phyloP scores from a whole-genome alignment of 2,888 invertebrate genomes.

The Andrena marginata region DNA sequence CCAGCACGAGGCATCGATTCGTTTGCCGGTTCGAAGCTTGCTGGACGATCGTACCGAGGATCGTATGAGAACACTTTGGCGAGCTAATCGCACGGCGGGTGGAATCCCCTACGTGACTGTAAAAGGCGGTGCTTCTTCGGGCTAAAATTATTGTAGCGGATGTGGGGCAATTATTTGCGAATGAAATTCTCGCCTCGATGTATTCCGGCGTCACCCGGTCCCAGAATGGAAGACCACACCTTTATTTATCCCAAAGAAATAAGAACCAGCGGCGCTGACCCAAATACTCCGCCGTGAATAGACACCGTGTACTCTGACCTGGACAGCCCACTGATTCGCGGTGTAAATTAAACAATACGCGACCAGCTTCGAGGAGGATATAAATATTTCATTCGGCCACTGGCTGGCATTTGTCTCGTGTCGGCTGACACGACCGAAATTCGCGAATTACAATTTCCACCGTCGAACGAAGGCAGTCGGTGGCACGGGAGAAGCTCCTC shows the following conservation, averaged over 20 bases:
- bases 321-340: background rate
- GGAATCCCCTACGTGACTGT: too few relatives aligned
- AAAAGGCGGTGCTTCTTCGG: too few relatives aligned
- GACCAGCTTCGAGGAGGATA: slow-evolving; percentile 26
- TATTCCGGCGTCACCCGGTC: background rate
- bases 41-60: too few relatives aligned
- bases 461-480: slow-evolving; percentile 14
- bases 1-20: slow-evolving; percentile 35
- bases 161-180: too few relatives aligned
- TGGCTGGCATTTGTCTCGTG: slow-evolving; percentile 46
- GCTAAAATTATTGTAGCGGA: too few relatives aligned
- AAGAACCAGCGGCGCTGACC: slow-evolving; percentile 38
- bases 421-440: slow-evolving; percentile 46
- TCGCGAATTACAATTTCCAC: slow-evolving; percentile 57
- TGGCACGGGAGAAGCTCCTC: slow-evolving; percentile 57
- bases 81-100: too few relatives aligned
- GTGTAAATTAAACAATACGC: slow-evolving; percentile 58
- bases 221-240: slow-evolving; percentile 23
- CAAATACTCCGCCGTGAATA: slow-evolving; percentile 37
- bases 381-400: slow-evolving; percentile 55
- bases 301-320: slow-evolving; percentile 38
- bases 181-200: slow-evolving; percentile 54
- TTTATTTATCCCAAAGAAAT: slow-evolving; percentile 40
- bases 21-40: slow-evolving; percentile 19
- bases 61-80: too few relatives aligned